Evolutionary conservation across 92 coral and sea anemone genomes (phyloP), one percentile per base, ranked within the genome.

Genomic region (Porites cylindrica): DNA sequence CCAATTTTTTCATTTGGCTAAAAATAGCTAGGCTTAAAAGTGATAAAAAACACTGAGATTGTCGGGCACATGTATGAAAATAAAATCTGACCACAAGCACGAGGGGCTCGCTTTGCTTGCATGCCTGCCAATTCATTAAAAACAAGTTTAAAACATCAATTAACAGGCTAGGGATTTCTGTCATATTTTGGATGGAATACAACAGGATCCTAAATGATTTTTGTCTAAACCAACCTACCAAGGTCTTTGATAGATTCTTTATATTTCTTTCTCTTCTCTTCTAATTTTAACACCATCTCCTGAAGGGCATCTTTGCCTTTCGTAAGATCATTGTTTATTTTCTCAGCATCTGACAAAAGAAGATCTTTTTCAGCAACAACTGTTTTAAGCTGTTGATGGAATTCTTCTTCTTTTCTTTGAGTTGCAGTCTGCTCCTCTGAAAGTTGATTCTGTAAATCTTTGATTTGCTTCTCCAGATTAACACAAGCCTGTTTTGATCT

Each of bases 301-400:
- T 97, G 96, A n/a, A 97, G 89, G 47, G 88, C 73, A 75, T 93
- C 94, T 71, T 95, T 97, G 51, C 93, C 87, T 77, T 72, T 89
- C 43, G 68, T 68, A 71, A 97, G 92, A 6, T 95, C 91, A 70
- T 78, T 84, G 78, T 95, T 97, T 51, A 82, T 84, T 66, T 77
- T 90, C 29, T 83, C 86, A 20, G 98, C 91, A 70, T 75, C 94
- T 19, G 91, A 88, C 85, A 95, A 77, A 24, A 97, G 84, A 20
- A 68, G 12, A 61, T 95, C 95, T 85, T 93, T 97, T 79, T 93
- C 96, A 47, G 94, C 64, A 10, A 89, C 96, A 76, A 97, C 82
- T 56, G 54, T 83, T 18, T 82, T 58, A 16, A 95, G 83, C 74
- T 97, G 77, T 50, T 80, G 88, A 54, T 86, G 86, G 63, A 92